Conservation (phyloP, 2,797 vertebrate genomes). For the Benthosema pterotum region DNA sequence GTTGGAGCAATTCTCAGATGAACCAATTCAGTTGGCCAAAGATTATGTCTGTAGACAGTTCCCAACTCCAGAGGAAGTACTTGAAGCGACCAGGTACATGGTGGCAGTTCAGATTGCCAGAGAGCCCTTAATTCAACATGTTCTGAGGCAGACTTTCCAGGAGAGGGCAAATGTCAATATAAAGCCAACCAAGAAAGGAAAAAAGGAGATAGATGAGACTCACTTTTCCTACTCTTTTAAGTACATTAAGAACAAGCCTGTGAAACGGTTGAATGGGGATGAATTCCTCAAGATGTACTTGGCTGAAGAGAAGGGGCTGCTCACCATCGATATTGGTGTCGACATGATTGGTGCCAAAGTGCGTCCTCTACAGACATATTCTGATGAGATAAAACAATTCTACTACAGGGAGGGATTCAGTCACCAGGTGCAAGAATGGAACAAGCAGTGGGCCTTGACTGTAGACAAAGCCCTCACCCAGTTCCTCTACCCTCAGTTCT, state of each 20-base stretch:
- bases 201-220: constrained; percentile 98
- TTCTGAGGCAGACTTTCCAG: constrained; percentile 97
- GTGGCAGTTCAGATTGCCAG: constrained; percentile 97
- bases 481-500: constrained; percentile 98
- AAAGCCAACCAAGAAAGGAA: constrained; percentile 96
- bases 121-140: constrained; percentile 95
- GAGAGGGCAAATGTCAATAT: constrained; percentile 97
- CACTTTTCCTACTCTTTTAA: constrained; percentile 98
- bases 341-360: constrained; percentile 97
- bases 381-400: constrained; percentile 99
- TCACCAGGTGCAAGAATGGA: constrained; percentile 99
- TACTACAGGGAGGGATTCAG: constrained; percentile 99
- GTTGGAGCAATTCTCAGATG: constrained; percentile 97
- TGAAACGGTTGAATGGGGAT: constrained; percentile 95
- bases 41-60: constrained; percentile 99
- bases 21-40: constrained; percentile 95
- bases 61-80: constrained; percentile 88
- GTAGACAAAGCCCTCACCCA: constrained; percentile 93
- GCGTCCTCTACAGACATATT: constrained; percentile 95
- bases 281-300: constrained; percentile 97
- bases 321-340: constrained; percentile 93
- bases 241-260: constrained; percentile 97
- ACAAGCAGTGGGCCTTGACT: constrained; percentile 94
- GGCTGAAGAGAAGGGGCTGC: constrained; percentile 92
- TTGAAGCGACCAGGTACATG: constrained; percentile 98